These are phyloP conservation scores for Poecilia wingei DNA, from an alignment of 2,797 vertebrate genomes.

Conservation along the genomic window DNA sequence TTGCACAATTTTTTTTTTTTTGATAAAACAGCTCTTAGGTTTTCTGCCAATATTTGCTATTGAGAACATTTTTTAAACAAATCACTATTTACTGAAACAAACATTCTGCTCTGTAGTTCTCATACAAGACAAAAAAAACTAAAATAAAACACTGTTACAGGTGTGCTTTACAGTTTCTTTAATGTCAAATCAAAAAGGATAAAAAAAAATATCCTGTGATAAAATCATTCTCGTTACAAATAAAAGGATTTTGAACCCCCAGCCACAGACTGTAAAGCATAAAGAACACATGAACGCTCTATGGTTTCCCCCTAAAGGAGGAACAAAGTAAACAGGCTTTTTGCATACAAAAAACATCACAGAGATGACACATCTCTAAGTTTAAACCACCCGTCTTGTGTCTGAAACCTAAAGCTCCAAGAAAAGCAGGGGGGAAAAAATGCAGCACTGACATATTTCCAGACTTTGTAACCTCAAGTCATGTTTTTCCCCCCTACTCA, in stretches of 20 bases:
- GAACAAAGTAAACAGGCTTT: conserved; percentile 2
- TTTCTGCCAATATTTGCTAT: not conserved
- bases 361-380: conserved; percentile 67
- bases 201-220: conserved; percentile 21
- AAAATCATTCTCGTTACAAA: conserved; percentile 43
- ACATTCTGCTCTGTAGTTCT: not conserved
- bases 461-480: conserved; percentile 12
- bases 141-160: not conserved
- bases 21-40: not conserved
- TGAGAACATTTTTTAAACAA: not conserved
- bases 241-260: conserved; percentile 34
- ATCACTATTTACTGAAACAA: not conserved
- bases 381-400: conserved; percentile 30
- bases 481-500: not conserved
- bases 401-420: conserved; percentile 28
- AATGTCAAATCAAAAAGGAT: conserved; percentile 58
- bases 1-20: not conserved
- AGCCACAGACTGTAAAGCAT: conserved; percentile 42
- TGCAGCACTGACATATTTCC: conserved; percentile 2
- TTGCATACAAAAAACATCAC: conserved; percentile 19
- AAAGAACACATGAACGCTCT: conserved; percentile 42
- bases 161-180: conserved; percentile 49
- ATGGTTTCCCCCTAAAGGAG: conserved; percentile 33
- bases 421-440: conserved; percentile 37
- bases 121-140: conserved; percentile 5